These are phyloP conservation scores for Zaprionus ghesquierei DNA, from an alignment of 1,140 invertebrate species.

Conservation along the genomic window DNA sequence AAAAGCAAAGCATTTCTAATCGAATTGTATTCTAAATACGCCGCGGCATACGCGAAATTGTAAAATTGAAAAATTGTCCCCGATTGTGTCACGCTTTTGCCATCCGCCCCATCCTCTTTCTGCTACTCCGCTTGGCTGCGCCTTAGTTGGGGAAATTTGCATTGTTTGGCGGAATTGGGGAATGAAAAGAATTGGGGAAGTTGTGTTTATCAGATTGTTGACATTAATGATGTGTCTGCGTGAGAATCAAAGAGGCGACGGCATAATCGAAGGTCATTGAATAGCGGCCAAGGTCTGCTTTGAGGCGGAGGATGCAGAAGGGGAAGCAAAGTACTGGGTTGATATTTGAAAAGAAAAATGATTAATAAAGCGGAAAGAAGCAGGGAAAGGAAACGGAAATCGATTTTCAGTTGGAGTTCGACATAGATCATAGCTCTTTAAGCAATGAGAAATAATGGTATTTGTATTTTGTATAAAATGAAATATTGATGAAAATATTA, in stretches of 20 bases:
- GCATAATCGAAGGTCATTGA: not conserved
- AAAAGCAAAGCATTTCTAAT: conserved; percentile 81
- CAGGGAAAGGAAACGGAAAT: not conserved
- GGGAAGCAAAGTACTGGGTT: not conserved
- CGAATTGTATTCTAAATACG: conserved; percentile 78
- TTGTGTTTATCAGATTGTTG: conserved; percentile 70
- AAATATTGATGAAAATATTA: too few species aligned
- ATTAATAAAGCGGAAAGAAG: not conserved
- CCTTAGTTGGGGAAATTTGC: conserved; percentile 45
- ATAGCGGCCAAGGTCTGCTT: too few species aligned
- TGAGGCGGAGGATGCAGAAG: not conserved
- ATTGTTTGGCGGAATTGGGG: conserved; percentile 47
- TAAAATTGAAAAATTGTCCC: conserved; percentile 67
- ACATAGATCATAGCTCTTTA: not conserved
- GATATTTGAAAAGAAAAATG: not conserved
- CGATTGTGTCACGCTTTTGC: conserved; percentile 44
- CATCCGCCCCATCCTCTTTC: too few species aligned
- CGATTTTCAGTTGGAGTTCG: not conserved
- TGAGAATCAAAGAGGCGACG: not conserved
- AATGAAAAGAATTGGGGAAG: conserved; percentile 16
- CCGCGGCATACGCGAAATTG: conserved; percentile 63
- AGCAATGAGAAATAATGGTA: too few species aligned
- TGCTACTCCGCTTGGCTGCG: conserved; percentile 8
- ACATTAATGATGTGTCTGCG: conserved; percentile 65
- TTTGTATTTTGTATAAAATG: too few species aligned